phyloP scores from a whole-genome alignment of 1,140 invertebrate genomes.

The Limonius californicus region DNA sequence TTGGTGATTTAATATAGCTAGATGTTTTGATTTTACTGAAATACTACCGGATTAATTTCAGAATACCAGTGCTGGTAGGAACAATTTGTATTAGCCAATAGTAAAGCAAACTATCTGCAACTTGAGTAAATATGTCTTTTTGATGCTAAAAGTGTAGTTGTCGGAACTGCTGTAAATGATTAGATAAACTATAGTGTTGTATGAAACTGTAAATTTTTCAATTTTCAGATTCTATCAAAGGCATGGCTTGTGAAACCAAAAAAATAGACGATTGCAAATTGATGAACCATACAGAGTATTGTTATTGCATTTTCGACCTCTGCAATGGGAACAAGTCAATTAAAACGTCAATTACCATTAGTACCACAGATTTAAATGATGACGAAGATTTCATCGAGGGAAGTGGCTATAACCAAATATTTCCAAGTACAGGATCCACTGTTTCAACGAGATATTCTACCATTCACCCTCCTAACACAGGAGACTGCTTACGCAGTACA shows the following conservation, averaged over 20 bases:
- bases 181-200: no score
- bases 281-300: neutral
- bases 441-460: neutral
- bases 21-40: no score
- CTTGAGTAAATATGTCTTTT: no score
- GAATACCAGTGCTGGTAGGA: no score
- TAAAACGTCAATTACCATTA: neutral
- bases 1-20: no score
- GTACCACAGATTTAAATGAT: neutral
- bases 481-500: neutral
- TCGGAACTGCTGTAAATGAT: no score
- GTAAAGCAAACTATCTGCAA: no score
- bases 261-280: neutral
- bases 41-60: no score
- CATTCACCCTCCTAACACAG: neutral
- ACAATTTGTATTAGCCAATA: no score
- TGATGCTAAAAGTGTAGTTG: no score
- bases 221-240: neutral
- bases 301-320: neutral
- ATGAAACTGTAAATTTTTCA: no score
- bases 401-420: neutral
- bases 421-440: neutral
- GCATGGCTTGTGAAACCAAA: neutral
- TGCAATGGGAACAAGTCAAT: neutral
- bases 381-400: conserved; percentile 7